A percentile compares a stretch with the other conserved stretches of the same genome.
Evolutionary conservation across 2,113 vertebrate genomes (phyloP).

Genomic region (Lipophrys pholis): DNA sequence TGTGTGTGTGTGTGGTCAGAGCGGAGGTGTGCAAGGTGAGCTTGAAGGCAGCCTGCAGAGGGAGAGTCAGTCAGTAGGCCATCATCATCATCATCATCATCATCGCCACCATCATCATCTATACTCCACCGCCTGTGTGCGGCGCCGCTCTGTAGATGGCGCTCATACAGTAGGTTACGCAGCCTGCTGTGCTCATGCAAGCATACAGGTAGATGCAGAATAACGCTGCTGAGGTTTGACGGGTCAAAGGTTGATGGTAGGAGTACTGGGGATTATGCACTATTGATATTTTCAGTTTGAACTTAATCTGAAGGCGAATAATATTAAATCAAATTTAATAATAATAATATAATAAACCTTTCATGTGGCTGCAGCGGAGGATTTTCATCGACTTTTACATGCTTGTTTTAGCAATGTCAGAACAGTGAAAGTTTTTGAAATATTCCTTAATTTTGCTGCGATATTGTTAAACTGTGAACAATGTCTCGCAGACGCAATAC

Average conservation of each 20-base stretch:
- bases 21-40: slow-evolving; percentile 49
- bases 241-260: slow-evolving; percentile 73
- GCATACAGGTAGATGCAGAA: slow-evolving; percentile 18
- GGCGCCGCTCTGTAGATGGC: slow-evolving; percentile 89
- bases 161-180: slow-evolving; percentile 80
- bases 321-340: too few species aligned
- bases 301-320: slow-evolving; percentile 35
- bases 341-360: too few species aligned
- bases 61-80: slow-evolving; percentile 48
- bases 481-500: too few species aligned
- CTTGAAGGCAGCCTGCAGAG: slow-evolving; percentile 32
- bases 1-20: slow-evolving; percentile 35
- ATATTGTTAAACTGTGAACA: too few species aligned
- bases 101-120: too few species aligned
- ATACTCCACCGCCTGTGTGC: slow-evolving; percentile 52
- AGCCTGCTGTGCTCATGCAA: slow-evolving; percentile 34
- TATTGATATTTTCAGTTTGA: slow-evolving; percentile 60
- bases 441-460: too few species aligned
- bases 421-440: too few species aligned
- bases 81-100: slow-evolving; percentile 9
- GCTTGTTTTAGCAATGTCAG: too few species aligned
- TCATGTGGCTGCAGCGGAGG: too few species aligned
- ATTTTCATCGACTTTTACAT: too few species aligned
- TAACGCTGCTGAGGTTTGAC: slow-evolving; percentile 39
- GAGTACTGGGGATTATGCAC: slow-evolving; percentile 60